Base-by-base conservation (phyloP, 2,888 invertebrate genomes). In the Cephus pulcher region DNA sequence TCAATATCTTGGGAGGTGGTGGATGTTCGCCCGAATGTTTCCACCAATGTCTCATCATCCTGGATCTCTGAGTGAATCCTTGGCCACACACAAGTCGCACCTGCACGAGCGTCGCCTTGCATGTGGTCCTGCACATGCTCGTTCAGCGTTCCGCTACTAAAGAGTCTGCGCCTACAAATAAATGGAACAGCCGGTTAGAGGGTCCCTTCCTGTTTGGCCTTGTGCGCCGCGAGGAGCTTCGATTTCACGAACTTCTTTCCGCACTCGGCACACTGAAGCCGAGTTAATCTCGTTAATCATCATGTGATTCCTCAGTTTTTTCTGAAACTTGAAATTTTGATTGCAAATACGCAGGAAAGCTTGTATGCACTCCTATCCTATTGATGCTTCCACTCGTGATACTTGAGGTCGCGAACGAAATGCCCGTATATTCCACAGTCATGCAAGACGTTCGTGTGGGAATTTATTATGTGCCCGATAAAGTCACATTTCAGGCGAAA, bases 71-170 rank as follows among this genome's bases (percentile, higher is more conserved):
- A 0, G 88, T 88, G 40, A 90, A 90, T 34, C 84, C 82, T 32
- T 87, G 86, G 11, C 81, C 82, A 77, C 90, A 77, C 90, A 89
- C 4, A 89, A 77, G 75, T 90, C 88, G 74, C 90, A 90, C 74
- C 85, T 88, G 80, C 90, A 90, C 0, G 89, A 88, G 2, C 89
- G 80, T n/a, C 88, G 86, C 0, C 86, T 87, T 4, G 89, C 88
- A 69, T 90, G 90, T 90, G 90, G 4, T 87, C 88, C 1, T 89
- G 82, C 4, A 89, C 85, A 76, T 89, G 90, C 74, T 87, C 87
- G 75, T 90, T 87, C 68, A 83, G 89, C 78, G 88, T 88, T 68
- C 86, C 88, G 0, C 85, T 85, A 0, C 80, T 37, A 34, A 89
- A 89, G 0, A 56, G 33, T 71, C 86, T 89, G 1, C 83, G 69